phyloP scores from a whole-genome alignment of 2,797 vertebrate genomes.

The Thaleichthys pacificus region DNA sequence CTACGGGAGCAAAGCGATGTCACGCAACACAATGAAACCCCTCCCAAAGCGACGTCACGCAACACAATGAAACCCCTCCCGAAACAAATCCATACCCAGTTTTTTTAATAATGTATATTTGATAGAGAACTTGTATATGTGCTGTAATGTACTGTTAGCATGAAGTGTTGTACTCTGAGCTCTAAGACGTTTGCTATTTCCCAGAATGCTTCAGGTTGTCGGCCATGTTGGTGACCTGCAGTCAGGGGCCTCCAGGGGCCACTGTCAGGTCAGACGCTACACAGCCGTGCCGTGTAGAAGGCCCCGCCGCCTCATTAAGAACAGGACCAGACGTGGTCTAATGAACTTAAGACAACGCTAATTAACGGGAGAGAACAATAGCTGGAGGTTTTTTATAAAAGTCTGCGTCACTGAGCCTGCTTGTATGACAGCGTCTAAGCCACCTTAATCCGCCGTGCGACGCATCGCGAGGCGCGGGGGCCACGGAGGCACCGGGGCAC shows the following conservation, averaged over 20 bases:
- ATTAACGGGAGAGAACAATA: conserved; percentile 95
- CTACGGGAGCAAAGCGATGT: no score
- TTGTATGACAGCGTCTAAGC: conserved; percentile 86
- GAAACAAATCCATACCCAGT: neutral
- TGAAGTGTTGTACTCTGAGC: conserved; percentile 12
- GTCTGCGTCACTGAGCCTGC: conserved; percentile 69
- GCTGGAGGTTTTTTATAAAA: conserved; percentile 76
- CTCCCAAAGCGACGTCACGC: no score
- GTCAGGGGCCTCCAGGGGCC: conserved; percentile 71
- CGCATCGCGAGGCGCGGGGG: no score
- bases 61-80: neutral
- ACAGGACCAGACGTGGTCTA: conserved; percentile 84
- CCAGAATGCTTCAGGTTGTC: conserved; percentile 23
- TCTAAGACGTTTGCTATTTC: conserved; percentile 13
- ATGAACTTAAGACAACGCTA: conserved; percentile 99
- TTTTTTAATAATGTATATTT: no score
- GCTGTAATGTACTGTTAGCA: neutral
- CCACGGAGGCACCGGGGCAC: conserved; percentile 12
- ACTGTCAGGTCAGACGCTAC: conserved; percentile 86
- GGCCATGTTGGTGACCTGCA: conserved; percentile 64
- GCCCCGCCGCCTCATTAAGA: conserved; percentile 76
- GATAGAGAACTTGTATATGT: neutral
- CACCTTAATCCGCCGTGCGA: conserved; percentile 76
- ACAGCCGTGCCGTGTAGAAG: conserved; percentile 82
- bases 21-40: neutral